These are phyloP conservation scores for Tolypeutes matacus DNA, from an alignment of 2,797 vertebrate species.

Conservation along the genomic window DNA sequence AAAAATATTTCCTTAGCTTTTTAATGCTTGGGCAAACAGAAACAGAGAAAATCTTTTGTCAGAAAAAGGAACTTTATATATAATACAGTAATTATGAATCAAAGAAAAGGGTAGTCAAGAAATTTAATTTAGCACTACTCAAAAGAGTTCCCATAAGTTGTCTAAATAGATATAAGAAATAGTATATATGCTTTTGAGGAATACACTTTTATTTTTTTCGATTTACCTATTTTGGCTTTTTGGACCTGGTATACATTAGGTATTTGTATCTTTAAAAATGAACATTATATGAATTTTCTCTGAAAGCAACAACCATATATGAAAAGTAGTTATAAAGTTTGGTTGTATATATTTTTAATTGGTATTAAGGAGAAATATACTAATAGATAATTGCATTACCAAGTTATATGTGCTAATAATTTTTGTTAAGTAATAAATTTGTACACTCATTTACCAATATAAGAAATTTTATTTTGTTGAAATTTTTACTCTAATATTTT, in stretches of 20 bases:
- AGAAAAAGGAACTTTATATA: slow-evolving; percentile 46
- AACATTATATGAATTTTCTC: slow-evolving; percentile 40
- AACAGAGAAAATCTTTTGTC: slow-evolving; percentile 48
- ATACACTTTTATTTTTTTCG: slow-evolving; percentile 34
- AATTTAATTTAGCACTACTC: slow-evolving; percentile 49
- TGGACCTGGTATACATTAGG: neutral
- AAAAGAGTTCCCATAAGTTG: slow-evolving; percentile 48
- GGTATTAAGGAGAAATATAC: slow-evolving; percentile 27
- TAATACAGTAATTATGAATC: slow-evolving; percentile 23
- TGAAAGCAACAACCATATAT: slow-evolving; percentile 18
- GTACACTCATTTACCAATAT: slow-evolving; percentile 33
- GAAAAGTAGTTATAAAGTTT: slow-evolving; percentile 28
- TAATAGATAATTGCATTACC: slow-evolving; percentile 47
- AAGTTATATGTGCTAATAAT: slow-evolving; percentile 40
- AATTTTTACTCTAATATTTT: slow-evolving; percentile 51
- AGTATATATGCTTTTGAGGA: neutral
- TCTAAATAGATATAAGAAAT: neutral
- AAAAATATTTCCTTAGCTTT: slow-evolving; percentile 39
- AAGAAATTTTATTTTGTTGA: slow-evolving; percentile 27
- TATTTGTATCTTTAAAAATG: slow-evolving; percentile 44
- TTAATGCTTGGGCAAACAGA: slow-evolving; percentile 53
- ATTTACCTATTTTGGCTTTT: slow-evolving; percentile 51
- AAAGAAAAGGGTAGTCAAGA: slow-evolving; percentile 14
- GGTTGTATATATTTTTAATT: slow-evolving; percentile 2
- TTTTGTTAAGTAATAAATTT: slow-evolving; percentile 8